phyloP scores from a whole-genome alignment of 2,113 vertebrate genomes.

The Chloropsis cyanopogon region DNA sequence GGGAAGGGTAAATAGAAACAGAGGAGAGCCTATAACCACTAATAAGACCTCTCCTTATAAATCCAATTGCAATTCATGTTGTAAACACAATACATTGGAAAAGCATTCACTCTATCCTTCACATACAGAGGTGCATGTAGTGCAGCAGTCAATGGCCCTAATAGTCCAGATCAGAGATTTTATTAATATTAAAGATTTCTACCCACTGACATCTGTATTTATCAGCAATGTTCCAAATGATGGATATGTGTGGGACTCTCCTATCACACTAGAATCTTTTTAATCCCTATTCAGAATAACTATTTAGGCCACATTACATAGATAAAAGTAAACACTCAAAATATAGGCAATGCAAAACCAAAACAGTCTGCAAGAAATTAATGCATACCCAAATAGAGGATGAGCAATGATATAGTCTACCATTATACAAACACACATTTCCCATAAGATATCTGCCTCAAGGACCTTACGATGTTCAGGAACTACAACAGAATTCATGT shows the following conservation, averaged over 20 bases:
- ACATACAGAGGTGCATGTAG: neutral
- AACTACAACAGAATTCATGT: slow-evolving; percentile 32
- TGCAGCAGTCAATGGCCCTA: neutral
- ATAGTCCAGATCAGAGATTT: neutral
- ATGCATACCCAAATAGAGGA: neutral
- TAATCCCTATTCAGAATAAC: neutral
- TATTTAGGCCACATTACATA: neutral
- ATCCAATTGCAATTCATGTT: neutral
- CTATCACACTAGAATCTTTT: neutral
- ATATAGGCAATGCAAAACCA: neutral
- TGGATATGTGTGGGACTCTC: neutral
- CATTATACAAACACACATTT: slow-evolving; percentile 40
- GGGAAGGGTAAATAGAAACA: neutral
- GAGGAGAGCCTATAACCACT: neutral
- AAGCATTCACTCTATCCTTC: neutral
- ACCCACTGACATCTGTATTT: neutral
- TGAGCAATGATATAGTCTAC: neutral
- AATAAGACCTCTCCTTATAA: neutral
- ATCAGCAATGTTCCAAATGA: neutral
- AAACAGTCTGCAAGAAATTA: neutral
- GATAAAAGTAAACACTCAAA: neutral
- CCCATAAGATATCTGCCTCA: slow-evolving; percentile 28
- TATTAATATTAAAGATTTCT: slow-evolving; percentile 18
- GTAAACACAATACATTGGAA: neutral
- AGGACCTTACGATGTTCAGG: slow-evolving; percentile 39